Base-by-base conservation (phyloP, 2,113 vertebrate genomes). In the Tylochromis polylepis region DNA sequence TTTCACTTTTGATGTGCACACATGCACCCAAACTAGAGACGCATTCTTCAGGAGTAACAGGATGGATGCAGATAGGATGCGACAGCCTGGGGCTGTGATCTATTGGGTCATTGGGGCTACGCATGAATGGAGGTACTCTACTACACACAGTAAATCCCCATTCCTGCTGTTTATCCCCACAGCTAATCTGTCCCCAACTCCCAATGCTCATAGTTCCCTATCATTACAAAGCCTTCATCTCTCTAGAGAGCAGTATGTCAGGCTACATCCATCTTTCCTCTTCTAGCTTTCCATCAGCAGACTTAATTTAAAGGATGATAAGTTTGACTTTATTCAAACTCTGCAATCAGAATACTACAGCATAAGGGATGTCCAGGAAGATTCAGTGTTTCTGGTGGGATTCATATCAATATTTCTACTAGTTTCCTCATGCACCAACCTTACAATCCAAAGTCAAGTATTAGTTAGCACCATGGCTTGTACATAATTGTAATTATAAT, bases 101-200 rank as follows among this genome's bases (percentile, higher is more conserved):
- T 89, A 87, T 88, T 93, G 91, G 93, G 94, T 94, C 92, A 94
- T 5, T 85, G 80, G 79, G 65, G 84, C 87, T 88, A 88, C 75
- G 91, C 92, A 91, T 95, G 91, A 93, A 91, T 90, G 92, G 89
- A 90, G 79, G 84, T 87, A 82, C 84, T 88, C 87, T 43, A 86
- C 83, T 81, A 83, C 72, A 82, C 72, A 84, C 88, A 87, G 85
- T 86, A 88, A 90, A 92, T 88, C 87, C 83, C 79, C 55, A 12
- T 80, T 85, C 88, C 81, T 87, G 58, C 90, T 75, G 81, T 84
- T 86, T 77, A 83, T 85, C 84, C 86, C 83, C 81, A 81, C 62
- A 84, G 67, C 56, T 62, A 15, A 67, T 81, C 88, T 88, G 81
- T 80, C 82, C 81, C 82, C 24, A 51, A 57, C 78, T 89, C 80